Evolutionary conservation across 2,113 vertebrate species (phyloP), one percentile per base, ranked within the genome.

Genomic region (Puffinus mauretanicus): DNA sequence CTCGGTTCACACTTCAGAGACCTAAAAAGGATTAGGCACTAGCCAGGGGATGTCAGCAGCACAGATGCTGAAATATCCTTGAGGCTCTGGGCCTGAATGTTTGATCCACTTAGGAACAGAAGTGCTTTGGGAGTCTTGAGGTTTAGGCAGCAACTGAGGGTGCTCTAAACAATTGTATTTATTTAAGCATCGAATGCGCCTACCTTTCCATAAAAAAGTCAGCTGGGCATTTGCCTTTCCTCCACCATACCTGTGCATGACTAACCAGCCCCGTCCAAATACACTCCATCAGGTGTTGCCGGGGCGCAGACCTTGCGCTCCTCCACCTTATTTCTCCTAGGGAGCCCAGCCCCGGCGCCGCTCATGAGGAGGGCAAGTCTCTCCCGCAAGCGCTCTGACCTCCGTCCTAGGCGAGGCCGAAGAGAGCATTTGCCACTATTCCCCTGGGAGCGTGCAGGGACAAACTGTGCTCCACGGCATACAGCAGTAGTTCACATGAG

Each of bases 271-370:
- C 54, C 18, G 24, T 2, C 42, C 82, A 42, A 79, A 9, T 2
- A 38, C 3, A 42, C 21, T 19, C 77, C 0, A 1, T 38, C 32
- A 11, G 80, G 80, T 26, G 60, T 58, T 3, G 0, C 60, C 49
- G 51, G 60, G 76, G 24, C 88, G 13, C 55, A 65, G 34, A 29
- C 24, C 44, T 51, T 32, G 44, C 16, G 2, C 16, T 32, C 40
- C 40, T 65, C 64, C 58, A 13, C 52, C 38, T 40, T 7, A 27
- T 25, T 10, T 32, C 29, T 20, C 2, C 1, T 16, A 1, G 4
- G 9, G 29, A 85, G 8, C 61, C 70, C 70, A 40, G 54, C 85
- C 64, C 47, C 1, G 14, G 47, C 47, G 38, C 47, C 5, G 1
- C 44, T 49, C 15, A 2, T 1, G 1, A 65, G 55, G 29, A 36